phyloP scores from a whole-genome alignment of 2,888 invertebrate species.

The Pyrrhia umbra region DNA sequence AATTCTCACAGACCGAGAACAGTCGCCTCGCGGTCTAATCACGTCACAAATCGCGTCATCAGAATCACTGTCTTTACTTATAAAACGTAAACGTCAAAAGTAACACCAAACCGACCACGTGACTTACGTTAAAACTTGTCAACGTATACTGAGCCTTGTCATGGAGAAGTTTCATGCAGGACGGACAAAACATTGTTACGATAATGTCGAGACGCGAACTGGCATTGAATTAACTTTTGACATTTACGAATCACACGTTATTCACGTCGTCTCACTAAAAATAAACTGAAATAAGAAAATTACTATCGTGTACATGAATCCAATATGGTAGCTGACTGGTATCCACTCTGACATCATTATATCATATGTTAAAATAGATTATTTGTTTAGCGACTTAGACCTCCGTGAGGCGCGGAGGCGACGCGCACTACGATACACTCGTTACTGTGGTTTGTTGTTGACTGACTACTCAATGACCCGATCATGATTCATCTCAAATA shows the following conservation, averaged over 20 bases:
- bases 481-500: slow-evolving; percentile 85
- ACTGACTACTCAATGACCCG: slow-evolving; percentile 82
- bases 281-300: slow-evolving; percentile 87
- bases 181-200: slow-evolving; percentile 81
- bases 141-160: slow-evolving; percentile 85
- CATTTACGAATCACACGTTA: slow-evolving; percentile 88
- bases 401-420: slow-evolving; percentile 70
- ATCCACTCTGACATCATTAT: slow-evolving; percentile 88
- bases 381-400: slow-evolving; percentile 83
- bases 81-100: slow-evolving; percentile 85
- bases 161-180: slow-evolving; percentile 80
- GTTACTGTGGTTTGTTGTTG: slow-evolving; percentile 83
- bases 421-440: slow-evolving; percentile 76
- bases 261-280: slow-evolving; percentile 84
- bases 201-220: slow-evolving; percentile 65
- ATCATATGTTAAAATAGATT: slow-evolving; percentile 88
- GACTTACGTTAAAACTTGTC: slow-evolving; percentile 85
- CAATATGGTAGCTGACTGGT: slow-evolving; percentile 82
- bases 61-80: slow-evolving; percentile 71
- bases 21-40: slow-evolving; percentile 64
- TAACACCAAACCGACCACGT: slow-evolving; percentile 72
- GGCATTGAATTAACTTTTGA: slow-evolving; percentile 82
- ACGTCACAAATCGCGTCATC: slow-evolving; percentile 76
- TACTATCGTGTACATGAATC: slow-evolving; percentile 88
- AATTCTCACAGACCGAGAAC: slow-evolving; percentile 54